These are phyloP conservation scores for Drosophila sproati DNA, from an alignment of 1,140 invertebrate genomes.

Conservation along the genomic window DNA sequence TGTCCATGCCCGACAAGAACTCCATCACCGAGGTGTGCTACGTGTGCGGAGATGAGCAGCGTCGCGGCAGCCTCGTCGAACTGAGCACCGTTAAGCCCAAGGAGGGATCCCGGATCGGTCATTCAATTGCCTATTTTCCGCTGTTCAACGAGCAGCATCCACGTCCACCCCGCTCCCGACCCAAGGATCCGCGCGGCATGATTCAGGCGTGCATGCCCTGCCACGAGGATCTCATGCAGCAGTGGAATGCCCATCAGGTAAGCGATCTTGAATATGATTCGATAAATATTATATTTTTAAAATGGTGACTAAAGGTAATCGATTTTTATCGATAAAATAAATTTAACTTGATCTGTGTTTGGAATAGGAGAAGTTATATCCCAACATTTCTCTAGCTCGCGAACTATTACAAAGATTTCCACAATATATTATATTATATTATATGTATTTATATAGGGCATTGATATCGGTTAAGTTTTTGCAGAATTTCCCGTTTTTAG, in stretches of 20 bases:
- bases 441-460: no score
- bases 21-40: constrained; percentile 94
- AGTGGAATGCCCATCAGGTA: constrained; percentile 91
- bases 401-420: no score
- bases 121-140: constrained; percentile 90
- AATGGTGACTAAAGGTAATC: background rate
- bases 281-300: background rate
- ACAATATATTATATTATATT: no score
- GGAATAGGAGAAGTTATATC: no score
- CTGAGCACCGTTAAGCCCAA: constrained; percentile 87
- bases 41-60: constrained; percentile 94
- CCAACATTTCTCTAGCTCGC: no score
- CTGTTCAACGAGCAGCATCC: constrained; percentile 92
- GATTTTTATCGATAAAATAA: background rate
- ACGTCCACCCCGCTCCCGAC: constrained; percentile 91
- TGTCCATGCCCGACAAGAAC: constrained; percentile 96
- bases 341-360: background rate
- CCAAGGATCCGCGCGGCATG: constrained; percentile 92
- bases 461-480: no score
- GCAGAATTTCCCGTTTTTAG: no score
- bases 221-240: constrained; percentile 91
- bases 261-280: constrained; percentile 55
- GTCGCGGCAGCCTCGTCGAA: constrained; percentile 90
- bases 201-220: constrained; percentile 92
- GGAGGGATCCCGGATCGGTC: constrained; percentile 82